phyloP scores from a whole-genome alignment of 1,140 invertebrate species.

The Zaprionus camerounensis region DNA sequence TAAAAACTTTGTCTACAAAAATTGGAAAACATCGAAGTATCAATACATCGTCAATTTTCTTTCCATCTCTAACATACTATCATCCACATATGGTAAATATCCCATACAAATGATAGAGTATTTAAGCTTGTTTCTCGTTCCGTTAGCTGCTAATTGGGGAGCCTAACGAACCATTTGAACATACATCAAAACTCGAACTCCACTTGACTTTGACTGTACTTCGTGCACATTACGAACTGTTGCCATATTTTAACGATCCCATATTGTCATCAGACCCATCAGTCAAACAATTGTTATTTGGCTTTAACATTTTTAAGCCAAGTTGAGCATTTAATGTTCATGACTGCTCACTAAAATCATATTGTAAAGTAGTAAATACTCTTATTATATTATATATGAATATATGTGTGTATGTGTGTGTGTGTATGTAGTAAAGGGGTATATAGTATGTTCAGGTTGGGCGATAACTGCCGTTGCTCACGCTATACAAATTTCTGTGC shows the following conservation, averaged over 20 bases:
- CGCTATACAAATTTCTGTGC: neutral
- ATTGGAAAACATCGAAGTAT: too few species aligned
- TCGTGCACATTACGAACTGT: neutral
- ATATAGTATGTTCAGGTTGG: neutral
- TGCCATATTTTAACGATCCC: neutral
- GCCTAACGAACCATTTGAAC: slow-evolving; percentile 58
- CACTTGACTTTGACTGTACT: slow-evolving; percentile 20
- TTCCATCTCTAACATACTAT: neutral
- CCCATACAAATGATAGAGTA: neutral
- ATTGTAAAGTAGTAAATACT: neutral
- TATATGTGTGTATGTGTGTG: neutral
- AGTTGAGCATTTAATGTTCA: slow-evolving; percentile 53
- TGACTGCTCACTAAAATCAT: slow-evolving; percentile 23
- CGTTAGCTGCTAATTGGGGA: slow-evolving; percentile 19
- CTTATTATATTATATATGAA: neutral
- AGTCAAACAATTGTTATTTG: neutral
- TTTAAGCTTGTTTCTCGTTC: neutral
- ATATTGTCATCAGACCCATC: neutral
- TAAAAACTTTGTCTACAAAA: too few species aligned
- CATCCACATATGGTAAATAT: neutral
- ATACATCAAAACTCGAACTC: slow-evolving; percentile 40
- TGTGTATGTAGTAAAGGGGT: neutral
- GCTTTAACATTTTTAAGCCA: slow-evolving; percentile 50
- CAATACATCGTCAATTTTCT: too few species aligned
- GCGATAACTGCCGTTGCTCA: neutral